phyloP scores from a whole-genome alignment of 2,888 invertebrate genomes.

The Diogma glabrata region DNA sequence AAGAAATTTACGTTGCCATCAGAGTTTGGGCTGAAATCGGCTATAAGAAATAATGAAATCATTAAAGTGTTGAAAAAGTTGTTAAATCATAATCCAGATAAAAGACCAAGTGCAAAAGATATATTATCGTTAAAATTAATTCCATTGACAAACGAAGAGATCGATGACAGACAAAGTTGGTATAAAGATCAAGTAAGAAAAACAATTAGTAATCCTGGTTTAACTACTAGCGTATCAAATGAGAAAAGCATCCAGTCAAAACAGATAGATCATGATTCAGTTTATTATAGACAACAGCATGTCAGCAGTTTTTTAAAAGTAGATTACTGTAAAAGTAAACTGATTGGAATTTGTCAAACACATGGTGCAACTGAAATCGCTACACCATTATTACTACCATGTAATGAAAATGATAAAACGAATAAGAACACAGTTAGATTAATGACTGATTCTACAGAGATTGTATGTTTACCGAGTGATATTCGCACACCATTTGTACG shows the following conservation, averaged over 20 bases:
- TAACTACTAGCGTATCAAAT: too few relatives aligned
- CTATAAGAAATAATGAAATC: too few relatives aligned
- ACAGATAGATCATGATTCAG: slow-evolving; percentile 31
- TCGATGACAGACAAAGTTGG: too few relatives aligned
- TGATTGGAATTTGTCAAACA: slow-evolving; percentile 44
- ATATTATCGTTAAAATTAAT: slow-evolving; percentile 63
- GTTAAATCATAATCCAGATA: slow-evolving; percentile 62
- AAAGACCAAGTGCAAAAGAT: slow-evolving; percentile 67
- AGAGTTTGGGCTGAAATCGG: slow-evolving; percentile 50
- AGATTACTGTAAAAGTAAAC: slow-evolving; percentile 17
- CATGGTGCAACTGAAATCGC: slow-evolving; percentile 61
- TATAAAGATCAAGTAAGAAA: slow-evolving; percentile 62
- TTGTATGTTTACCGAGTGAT: slow-evolving; percentile 70
- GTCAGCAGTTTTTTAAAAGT: too few relatives aligned
- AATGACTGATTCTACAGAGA: slow-evolving; percentile 67
- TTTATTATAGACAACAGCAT: slow-evolving; percentile 28
- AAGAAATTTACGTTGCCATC: too few relatives aligned
- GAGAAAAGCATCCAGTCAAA: slow-evolving; percentile 60
- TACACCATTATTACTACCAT: slow-evolving; percentile 64
- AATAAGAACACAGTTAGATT: slow-evolving; percentile 50
- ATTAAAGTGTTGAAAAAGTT: slow-evolving; percentile 42
- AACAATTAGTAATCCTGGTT: slow-evolving; percentile 59
- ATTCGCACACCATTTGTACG: slow-evolving; percentile 61
- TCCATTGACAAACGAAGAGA: slow-evolving; percentile 66
- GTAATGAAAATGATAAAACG: slow-evolving; percentile 34